These are phyloP conservation scores for Neodiprion virginianus DNA, from an alignment of 1,140 invertebrate species.

Conservation along the genomic window DNA sequence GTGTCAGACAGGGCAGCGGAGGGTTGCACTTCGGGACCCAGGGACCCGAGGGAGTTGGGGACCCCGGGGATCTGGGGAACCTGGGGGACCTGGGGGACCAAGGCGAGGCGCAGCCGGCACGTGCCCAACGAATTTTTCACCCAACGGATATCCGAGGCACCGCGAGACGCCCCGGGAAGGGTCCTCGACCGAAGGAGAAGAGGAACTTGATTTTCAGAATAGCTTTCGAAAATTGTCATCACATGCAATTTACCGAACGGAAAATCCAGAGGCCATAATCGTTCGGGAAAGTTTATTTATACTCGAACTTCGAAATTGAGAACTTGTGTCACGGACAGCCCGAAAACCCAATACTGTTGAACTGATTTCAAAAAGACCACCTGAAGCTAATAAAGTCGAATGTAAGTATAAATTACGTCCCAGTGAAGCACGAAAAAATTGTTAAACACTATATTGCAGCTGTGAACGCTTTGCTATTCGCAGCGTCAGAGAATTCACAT, in stretches of 20 bases:
- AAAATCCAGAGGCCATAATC: too few species aligned
- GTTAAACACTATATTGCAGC: too few species aligned
- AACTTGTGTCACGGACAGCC: too few species aligned
- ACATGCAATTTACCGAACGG: background rate
- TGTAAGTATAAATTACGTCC: too few species aligned
- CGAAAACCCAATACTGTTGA: too few species aligned
- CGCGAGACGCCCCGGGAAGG: slow-evolving; percentile 18
- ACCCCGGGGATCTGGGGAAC: slow-evolving; percentile 6
- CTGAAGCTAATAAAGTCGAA: too few species aligned
- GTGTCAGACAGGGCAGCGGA: background rate
- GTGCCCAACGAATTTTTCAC: slow-evolving; percentile 54
- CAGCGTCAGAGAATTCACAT: too few species aligned
- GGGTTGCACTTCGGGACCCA: slow-evolving; percentile 2
- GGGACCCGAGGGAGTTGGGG: background rate
- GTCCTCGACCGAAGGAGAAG: slow-evolving; percentile 14
- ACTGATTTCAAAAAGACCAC: too few species aligned
- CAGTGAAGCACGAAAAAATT: too few species aligned
- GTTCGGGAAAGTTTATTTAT: too few species aligned
- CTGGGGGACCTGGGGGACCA: background rate
- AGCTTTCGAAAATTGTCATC: background rate
- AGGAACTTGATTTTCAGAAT: slow-evolving; percentile 8
- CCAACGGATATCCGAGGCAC: slow-evolving; percentile 42
- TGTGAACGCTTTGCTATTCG: too few species aligned
- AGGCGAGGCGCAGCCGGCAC: slow-evolving; percentile 49
- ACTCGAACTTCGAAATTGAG: too few species aligned